These are phyloP conservation scores for Hippocampus comes DNA, from an alignment of 2,113 vertebrate genomes.

Conservation along the genomic window DNA sequence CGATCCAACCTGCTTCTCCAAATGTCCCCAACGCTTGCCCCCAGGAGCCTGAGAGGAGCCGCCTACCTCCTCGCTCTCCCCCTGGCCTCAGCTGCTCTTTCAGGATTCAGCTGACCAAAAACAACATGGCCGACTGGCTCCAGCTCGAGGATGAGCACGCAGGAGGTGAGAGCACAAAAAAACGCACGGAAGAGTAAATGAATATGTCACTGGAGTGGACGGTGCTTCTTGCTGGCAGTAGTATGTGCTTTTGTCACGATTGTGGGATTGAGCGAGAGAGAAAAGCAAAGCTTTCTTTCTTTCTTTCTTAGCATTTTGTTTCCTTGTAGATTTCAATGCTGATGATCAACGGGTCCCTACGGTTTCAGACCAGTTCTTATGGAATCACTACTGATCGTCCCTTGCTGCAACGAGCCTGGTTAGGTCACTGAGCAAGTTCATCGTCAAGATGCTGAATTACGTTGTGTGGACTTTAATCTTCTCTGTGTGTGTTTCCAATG, in stretches of 20 bases:
- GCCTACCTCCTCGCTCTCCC: conserved; percentile 31
- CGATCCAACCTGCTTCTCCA: no score
- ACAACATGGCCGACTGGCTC: conserved; percentile 65
- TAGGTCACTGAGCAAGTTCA: background rate
- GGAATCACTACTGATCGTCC: conserved; percentile 60
- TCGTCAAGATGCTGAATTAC: background rate
- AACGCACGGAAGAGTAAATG: no score
- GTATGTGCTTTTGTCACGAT: no score
- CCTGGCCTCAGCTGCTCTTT: conserved; percentile 60
- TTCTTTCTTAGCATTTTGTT: background rate
- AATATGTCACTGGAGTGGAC: no score
- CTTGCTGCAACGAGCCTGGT: background rate
- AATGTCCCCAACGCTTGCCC: background rate
- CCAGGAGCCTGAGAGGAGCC: conserved; percentile 32
- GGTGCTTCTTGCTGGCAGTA: background rate
- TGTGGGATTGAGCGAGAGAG: no score
- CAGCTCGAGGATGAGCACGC: conserved; percentile 55
- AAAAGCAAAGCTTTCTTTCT: no score
- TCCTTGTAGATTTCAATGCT: conserved; percentile 31
- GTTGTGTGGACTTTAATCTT: background rate
- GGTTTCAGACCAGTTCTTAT: conserved; percentile 59
- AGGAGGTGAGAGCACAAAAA: conserved; percentile 27
- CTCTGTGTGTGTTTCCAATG: background rate
- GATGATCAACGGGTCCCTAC: conserved; percentile 64
- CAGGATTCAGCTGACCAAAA: conserved; percentile 44